Evolutionary conservation across 2,113 vertebrate species (phyloP).

Genomic region (Shinisaurus crocodilurus): DNA sequence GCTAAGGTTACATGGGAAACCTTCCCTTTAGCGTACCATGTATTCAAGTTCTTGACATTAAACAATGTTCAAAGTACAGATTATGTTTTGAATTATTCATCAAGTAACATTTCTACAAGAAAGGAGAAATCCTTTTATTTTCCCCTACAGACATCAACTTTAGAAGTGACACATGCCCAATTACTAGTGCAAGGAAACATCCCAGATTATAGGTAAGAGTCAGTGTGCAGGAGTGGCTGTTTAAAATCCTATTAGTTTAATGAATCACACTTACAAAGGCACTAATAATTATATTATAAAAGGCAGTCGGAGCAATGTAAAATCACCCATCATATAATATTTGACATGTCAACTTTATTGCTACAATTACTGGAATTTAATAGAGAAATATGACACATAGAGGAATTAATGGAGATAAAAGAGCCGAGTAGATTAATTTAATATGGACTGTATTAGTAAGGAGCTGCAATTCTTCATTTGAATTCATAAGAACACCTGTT

Average conservation of each 20-base stretch:
- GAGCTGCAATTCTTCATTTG: conserved; percentile 47
- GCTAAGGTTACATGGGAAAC: conserved; percentile 20
- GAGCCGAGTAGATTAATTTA: conserved; percentile 48
- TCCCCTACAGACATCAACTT: conserved; percentile 4
- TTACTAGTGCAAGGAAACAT: conserved; percentile 30
- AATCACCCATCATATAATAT: conserved; percentile 58
- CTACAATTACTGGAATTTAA: conserved; percentile 62
- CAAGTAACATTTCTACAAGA: neutral
- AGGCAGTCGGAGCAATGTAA: conserved; percentile 56
- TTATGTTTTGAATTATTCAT: conserved; percentile 23
- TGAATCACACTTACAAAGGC: conserved; percentile 60
- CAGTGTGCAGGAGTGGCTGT: conserved; percentile 46
- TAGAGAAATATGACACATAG: conserved; percentile 58
- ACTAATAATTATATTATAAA: conserved; percentile 65
- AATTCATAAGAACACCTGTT: conserved; percentile 53
- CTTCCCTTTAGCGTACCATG: neutral
- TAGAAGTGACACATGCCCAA: conserved; percentile 42
- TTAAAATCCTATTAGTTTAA: conserved; percentile 65
- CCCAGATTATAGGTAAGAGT: conserved; percentile 35
- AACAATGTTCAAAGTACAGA: conserved; percentile 1
- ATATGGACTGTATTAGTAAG: conserved; percentile 40
- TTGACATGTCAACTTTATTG: conserved; percentile 63
- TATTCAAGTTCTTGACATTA: conserved; percentile 24
- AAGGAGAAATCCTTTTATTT: conserved; percentile 39
- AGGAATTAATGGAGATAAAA: conserved; percentile 68